Conservation (phyloP, 1,140 invertebrate species). For the Diorhabda elongata region DNA sequence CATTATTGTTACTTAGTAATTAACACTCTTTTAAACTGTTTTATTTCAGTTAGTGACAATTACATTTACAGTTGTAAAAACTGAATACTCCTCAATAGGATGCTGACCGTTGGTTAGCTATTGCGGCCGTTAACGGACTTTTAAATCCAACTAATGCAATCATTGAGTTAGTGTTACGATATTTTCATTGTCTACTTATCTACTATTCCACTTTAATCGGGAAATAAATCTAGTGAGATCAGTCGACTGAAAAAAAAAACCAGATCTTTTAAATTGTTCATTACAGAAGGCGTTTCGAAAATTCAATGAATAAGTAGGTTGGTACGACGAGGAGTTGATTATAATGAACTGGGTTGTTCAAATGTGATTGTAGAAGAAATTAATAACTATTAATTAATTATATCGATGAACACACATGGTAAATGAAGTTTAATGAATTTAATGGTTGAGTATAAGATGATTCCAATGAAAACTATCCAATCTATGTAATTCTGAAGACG, state of each 20-base stretch:
- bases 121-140: not conserved
- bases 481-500: too few species aligned
- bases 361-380: too few species aligned
- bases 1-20: too few species aligned
- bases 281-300: not conserved
- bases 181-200: not conserved
- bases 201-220: not conserved
- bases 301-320: not conserved
- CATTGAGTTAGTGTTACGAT: not conserved
- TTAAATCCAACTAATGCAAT: not conserved
- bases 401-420: too few species aligned
- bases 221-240: not conserved
- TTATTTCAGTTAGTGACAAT: not conserved
- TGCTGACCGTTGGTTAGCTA: not conserved
- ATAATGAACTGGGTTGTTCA: too few species aligned
- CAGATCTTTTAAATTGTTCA: not conserved
- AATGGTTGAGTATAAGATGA: too few species aligned
- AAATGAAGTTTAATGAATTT: too few species aligned
- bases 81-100: not conserved
- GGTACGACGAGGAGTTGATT: not conserved
- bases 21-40: not conserved
- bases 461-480: too few species aligned
- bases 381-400: too few species aligned
- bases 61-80: not conserved
- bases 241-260: not conserved